These are phyloP conservation scores for Lagopus muta DNA, from an alignment of 2,113 vertebrate species.

Conservation along the genomic window DNA sequence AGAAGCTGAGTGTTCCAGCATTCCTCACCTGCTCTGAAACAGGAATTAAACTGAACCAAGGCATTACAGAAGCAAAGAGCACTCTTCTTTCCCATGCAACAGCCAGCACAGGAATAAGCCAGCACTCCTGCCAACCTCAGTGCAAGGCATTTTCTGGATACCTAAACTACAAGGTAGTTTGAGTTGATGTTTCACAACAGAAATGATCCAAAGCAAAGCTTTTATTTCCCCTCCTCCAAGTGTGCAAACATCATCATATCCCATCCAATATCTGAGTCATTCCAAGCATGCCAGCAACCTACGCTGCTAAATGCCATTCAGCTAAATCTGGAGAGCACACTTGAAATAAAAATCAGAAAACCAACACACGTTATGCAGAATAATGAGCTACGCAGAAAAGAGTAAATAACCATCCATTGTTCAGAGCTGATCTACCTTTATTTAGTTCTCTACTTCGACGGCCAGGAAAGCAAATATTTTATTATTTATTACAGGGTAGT, in stretches of 20 bases:
- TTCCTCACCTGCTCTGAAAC: background rate
- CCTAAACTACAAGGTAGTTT: background rate
- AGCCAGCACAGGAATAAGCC: background rate
- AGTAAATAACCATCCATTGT: background rate
- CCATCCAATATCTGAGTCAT: background rate
- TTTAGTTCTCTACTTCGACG: background rate
- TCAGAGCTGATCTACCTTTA: background rate
- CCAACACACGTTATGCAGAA: background rate
- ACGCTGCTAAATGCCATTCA: background rate
- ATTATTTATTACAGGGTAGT: background rate
- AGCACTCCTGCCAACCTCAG: background rate
- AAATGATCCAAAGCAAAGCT: background rate
- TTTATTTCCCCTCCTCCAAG: background rate
- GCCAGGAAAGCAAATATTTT: constrained; percentile 24
- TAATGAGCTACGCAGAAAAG: background rate
- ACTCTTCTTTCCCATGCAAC: background rate
- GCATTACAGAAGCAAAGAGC: background rate
- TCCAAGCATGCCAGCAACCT: background rate
- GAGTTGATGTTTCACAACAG: background rate
- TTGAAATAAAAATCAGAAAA: background rate
- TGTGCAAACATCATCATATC: background rate
- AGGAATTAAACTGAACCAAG: background rate
- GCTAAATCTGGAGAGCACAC: background rate
- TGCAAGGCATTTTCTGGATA: background rate
- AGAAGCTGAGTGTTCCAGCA: background rate